Evolutionary conservation across 2,113 vertebrate species (phyloP), one percentile per base, ranked within the genome.

Genomic region (Pterophyllum scalare): DNA sequence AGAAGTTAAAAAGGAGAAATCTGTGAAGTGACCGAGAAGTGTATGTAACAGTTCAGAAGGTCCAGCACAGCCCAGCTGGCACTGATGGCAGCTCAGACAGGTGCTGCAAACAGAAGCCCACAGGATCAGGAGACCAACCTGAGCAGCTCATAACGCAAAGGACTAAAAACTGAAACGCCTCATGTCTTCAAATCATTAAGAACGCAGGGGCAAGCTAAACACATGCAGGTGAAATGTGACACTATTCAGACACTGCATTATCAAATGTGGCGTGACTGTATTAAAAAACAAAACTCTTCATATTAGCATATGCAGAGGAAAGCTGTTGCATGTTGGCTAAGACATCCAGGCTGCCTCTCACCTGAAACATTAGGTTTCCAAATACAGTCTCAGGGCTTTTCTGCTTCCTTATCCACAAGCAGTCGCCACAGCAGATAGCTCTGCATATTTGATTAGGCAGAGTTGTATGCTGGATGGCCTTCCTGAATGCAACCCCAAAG

Each of bases 31-130:
- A 40, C 40, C 12, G 38, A 26, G 35, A 24, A 0, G n/a, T 46
- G 64, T 26, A 19, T 67, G 38, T 26, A 67, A 67, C 64, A 46
- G 22, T 46, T 67, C 64, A 6, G 26, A 67, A 67, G 8, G 22
- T 67, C 5, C 38, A 17, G 62, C 62, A 67, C 64, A 26, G 14
- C 64, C 64, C 64, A 67, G 38, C 14, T 67, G 62, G 62, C 62
- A 67, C 43, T 38, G 1, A 46, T 46, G 11, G 22, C 22, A 6
- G 38, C 38, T 67, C 62, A 67, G 64, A 67, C 64, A 46, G 64
- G 38, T 67, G 64, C 64, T 67, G 26, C 38, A 46, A 46, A 46
- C 38, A 5, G 3, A 22, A 46, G 24, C 62, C 62, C 24, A 13
- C 17, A 10, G 38, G 46, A 26, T 67, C 38, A 67, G 22, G 64